Base-by-base conservation (phyloP, 2,888 invertebrate genomes). In the Phaonia tiefii region DNA sequence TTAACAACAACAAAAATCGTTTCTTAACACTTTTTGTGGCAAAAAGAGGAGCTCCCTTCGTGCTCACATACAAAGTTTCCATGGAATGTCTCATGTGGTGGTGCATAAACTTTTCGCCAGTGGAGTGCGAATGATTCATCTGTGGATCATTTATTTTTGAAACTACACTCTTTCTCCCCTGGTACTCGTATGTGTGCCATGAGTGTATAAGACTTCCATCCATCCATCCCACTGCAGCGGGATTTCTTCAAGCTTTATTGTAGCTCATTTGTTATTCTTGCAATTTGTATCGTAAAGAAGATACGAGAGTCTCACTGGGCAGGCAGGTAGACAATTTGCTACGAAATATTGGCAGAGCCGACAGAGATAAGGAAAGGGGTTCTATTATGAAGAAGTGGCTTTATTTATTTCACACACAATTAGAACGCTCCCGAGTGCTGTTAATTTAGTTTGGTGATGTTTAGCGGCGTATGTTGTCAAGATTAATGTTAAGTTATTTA, bases 371-470 rank as follows among this genome's bases (percentile, higher is more conserved):
- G 10, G 26, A 56, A 26, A 26, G 25, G 25, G 26, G 31, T n/a
- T 10, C 26, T 4, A 56, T 17, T n/a, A 20, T 15, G 31, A 13
- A 56, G 42, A 37, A 20, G 60, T 11, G 37, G 7, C 39, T 39
- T 80, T 73, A 75, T 80, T 70, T 76, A 73, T 74, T 74, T 80
- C 74, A 37, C 74, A 44, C 77, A 75, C 77, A 80, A 80, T 80
- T 80, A 80, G 77, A 80, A 77, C 66, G 70, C 56, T 42, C 65
- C 49, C 63, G 39, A 37, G 13, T 39, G 60, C 10, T 39, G 63
- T 63, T 63, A 63, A 63, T 63, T 63, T 63, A 20, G 25, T 54
- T 54, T 54, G 54, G 54, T 22, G n/a, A n/a, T n/a, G 22, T 51
- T 51, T 22, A 10, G 3, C 51, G 26, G 13, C 26, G 56, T 31